These are phyloP conservation scores for Anastatus disparis DNA, from an alignment of 1,140 invertebrate species.

Conservation along the genomic window DNA sequence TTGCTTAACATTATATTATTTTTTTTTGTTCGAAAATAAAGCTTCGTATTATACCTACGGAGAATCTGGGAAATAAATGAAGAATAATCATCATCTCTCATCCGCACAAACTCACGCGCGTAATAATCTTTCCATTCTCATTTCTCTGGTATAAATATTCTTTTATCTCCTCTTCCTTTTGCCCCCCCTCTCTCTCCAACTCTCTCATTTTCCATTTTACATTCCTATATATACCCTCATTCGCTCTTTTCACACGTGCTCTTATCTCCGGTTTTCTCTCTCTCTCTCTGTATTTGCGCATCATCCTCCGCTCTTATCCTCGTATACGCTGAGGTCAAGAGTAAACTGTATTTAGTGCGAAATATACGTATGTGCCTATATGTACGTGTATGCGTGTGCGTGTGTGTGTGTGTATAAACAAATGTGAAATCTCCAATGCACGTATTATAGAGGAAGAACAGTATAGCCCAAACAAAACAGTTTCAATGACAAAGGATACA, in stretches of 20 bases:
- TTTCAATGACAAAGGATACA: conserved; percentile 85
- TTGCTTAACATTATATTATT: too few species aligned
- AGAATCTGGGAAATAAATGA: background rate
- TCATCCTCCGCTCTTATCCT: background rate
- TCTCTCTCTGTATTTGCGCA: background rate
- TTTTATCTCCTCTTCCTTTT: conserved; percentile 3
- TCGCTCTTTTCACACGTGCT: background rate
- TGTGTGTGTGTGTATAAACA: background rate
- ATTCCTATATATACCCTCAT: background rate
- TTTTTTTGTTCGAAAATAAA: too few species aligned
- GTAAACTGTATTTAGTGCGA: background rate
- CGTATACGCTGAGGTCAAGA: conserved; percentile 1
- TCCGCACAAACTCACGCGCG: background rate
- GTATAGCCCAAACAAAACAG: background rate
- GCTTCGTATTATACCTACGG: too few species aligned
- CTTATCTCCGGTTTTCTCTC: conserved; percentile 6
- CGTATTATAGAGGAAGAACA: too few species aligned
- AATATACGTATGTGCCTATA: background rate
- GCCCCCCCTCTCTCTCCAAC: background rate
- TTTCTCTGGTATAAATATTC: background rate
- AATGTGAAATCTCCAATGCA: background rate
- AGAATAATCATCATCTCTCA: background rate
- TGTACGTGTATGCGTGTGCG: background rate
- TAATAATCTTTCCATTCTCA: conserved; percentile 13
- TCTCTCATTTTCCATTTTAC: conserved; percentile 14